These are phyloP conservation scores for Phortica magna DNA, from an alignment of 2,888 invertebrate genomes.

Conservation along the genomic window DNA sequence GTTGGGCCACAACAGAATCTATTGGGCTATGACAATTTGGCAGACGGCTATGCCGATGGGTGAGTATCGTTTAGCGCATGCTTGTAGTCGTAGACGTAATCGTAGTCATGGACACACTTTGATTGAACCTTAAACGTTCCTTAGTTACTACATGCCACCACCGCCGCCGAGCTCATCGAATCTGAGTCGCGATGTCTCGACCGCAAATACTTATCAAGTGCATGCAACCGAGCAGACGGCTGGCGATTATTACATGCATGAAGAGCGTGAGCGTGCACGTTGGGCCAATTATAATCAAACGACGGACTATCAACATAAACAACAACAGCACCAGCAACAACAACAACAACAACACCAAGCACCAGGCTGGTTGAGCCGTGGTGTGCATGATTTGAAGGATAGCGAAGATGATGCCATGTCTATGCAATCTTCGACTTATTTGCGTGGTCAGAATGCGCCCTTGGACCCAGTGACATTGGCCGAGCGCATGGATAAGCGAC, in stretches of 20 bases:
- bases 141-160: slow-evolving; percentile 67
- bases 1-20: slow-evolving; percentile 45
- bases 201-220: slow-evolving; percentile 76
- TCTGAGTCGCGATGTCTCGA: slow-evolving; percentile 76
- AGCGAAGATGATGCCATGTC: slow-evolving; percentile 77
- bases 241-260: slow-evolving; percentile 73
- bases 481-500: slow-evolving; percentile 89
- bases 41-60: slow-evolving; percentile 52
- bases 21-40: slow-evolving; percentile 55
- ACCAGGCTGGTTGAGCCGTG: slow-evolving; percentile 80
- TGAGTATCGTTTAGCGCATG: slow-evolving; percentile 46
- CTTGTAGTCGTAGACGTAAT: background rate
- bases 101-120: background rate
- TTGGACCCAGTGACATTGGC: slow-evolving; percentile 88
- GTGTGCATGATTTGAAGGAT: slow-evolving; percentile 79
- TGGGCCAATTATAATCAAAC: slow-evolving; percentile 83
- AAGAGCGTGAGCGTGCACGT: slow-evolving; percentile 82
- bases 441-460: slow-evolving; percentile 92
- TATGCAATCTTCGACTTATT: slow-evolving; percentile 82
- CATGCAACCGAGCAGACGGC: slow-evolving; percentile 63
- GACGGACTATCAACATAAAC: slow-evolving; percentile 69
- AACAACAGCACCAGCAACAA: slow-evolving; percentile 59
- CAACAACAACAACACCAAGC: slow-evolving; percentile 61
- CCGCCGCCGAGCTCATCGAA: slow-evolving; percentile 68
- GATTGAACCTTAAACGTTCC: slow-evolving; percentile 20